These are phyloP conservation scores for Palaemon carinicauda DNA, from an alignment of 1,140 invertebrate genomes.

Conservation along the genomic window DNA sequence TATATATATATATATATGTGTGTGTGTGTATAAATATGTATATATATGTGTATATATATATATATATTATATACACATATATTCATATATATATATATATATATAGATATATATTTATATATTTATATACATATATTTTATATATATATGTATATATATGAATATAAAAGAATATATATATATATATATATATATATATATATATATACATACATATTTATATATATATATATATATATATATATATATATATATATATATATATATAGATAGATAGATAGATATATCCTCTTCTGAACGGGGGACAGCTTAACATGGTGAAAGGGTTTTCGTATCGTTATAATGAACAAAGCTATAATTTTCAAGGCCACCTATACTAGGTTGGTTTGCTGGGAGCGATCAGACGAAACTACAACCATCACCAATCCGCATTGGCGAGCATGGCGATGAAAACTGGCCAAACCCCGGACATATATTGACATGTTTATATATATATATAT, in stretches of 20 bases:
- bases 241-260: background rate
- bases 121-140: background rate
- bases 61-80: background rate
- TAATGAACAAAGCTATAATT: too few relatives aligned
- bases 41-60: background rate
- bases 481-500: too few relatives aligned
- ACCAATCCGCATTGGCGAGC: too few relatives aligned
- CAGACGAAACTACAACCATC: too few relatives aligned
- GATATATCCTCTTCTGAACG: too few relatives aligned
- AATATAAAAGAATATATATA: background rate
- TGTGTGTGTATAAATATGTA: background rate
- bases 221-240: background rate
- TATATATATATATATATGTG: background rate
- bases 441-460: too few relatives aligned
- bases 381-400: too few relatives aligned
- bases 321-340: too few relatives aligned
- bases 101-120: background rate
- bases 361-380: too few relatives aligned
- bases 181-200: constrained; percentile 2
- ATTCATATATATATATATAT: background rate
- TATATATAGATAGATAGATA: background rate
- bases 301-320: too few relatives aligned
- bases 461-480: too few relatives aligned
- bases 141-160: background rate
- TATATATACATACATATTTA: background rate